A percentile compares a stretch with the other conserved stretches of the same genome.
phyloP scores from a whole-genome alignment of 2,113 vertebrate species.

The Antechinus stuartii region DNA sequence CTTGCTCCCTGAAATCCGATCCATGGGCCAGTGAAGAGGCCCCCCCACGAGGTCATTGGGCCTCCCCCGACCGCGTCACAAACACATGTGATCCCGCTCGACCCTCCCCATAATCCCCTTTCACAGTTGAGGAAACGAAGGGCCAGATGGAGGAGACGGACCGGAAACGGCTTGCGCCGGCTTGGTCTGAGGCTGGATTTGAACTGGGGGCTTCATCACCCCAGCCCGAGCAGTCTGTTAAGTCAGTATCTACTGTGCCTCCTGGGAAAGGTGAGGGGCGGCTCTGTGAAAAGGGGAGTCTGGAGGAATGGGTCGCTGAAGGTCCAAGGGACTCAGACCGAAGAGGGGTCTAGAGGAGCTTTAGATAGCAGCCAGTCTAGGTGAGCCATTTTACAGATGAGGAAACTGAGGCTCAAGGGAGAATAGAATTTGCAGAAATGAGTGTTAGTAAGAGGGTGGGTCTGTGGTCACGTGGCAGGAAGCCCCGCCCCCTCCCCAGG shows the following conservation, averaged over 20 bases:
- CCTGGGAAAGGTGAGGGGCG: background rate
- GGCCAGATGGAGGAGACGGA: background rate
- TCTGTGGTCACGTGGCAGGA: no score
- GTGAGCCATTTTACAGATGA: background rate
- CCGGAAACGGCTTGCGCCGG: background rate
- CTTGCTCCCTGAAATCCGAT: background rate
- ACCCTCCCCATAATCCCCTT: background rate
- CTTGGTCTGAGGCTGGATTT: background rate
- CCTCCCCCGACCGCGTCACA: no score
- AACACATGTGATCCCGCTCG: no score
- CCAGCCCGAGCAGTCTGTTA: background rate
- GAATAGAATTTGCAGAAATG: no score
- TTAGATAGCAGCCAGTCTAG: no score
- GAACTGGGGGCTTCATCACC: no score
- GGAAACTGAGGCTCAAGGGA: background rate
- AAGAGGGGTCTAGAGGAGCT: no score
- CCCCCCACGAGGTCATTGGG: no score
- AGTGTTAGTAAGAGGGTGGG: no score
- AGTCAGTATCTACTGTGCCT: background rate
- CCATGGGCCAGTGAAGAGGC: background rate
- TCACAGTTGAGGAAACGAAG: background rate
- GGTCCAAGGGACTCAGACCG: no score
- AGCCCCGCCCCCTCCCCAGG: no score
- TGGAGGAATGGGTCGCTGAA: background rate
- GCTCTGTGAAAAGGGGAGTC: background rate